phyloP scores from a whole-genome alignment of 2,113 vertebrate species.

The Porphyrio hochstetteri region DNA sequence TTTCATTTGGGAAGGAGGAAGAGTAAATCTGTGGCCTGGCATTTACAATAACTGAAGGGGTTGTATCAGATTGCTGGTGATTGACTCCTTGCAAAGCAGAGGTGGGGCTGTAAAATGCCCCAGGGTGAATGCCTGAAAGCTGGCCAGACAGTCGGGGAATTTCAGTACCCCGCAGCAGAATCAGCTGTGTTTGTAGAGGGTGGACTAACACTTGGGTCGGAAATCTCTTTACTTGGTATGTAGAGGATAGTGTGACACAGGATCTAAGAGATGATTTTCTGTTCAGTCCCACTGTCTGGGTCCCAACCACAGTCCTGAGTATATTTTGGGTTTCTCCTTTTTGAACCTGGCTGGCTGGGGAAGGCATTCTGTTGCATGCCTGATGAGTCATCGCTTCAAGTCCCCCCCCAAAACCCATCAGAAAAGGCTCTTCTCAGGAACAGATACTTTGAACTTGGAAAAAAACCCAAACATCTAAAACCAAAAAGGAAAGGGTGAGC shows the following conservation, averaged over 20 bases:
- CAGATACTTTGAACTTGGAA: neutral
- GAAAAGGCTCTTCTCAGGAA: neutral
- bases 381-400: fast-evolving
- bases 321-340: neutral
- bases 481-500: neutral
- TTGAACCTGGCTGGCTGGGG: neutral
- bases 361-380: neutral
- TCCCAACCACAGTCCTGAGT: neutral
- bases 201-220: neutral
- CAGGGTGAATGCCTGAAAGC: neutral
- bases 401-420: neutral
- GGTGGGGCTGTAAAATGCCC: neutral
- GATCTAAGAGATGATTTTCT: neutral
- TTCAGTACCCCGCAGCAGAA: neutral
- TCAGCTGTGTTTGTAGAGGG: constrained; percentile 19
- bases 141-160: constrained; percentile 30
- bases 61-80: constrained; percentile 3
- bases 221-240: neutral
- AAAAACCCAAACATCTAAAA: too few relatives aligned
- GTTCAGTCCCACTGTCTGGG: neutral
- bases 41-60: neutral
- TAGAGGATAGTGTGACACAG: neutral
- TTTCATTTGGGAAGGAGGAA: neutral
- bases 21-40: neutral
- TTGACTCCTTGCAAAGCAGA: neutral